Conservation (phyloP, 2,797 vertebrate species). For the Cossypha heuglini region DNA sequence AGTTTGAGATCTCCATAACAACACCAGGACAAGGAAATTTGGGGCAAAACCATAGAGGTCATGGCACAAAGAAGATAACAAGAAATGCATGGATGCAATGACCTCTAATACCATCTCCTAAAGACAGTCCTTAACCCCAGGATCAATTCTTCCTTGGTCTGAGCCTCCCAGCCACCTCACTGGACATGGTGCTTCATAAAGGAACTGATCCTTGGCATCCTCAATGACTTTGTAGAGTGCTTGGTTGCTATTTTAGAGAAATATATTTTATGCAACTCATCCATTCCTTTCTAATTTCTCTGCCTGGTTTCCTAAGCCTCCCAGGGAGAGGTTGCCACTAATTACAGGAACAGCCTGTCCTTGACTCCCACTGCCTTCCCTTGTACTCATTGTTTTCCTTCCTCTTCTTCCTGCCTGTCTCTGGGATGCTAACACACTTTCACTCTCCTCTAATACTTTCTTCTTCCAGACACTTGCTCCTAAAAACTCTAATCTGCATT, state of each 20-base stretch:
- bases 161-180: not conserved
- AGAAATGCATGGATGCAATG: not conserved
- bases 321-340: not conserved
- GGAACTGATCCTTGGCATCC: not conserved
- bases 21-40: not conserved
- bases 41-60: not conserved
- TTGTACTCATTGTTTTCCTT: not conserved
- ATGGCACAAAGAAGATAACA: not conserved
- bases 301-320: not conserved
- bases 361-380: not conserved
- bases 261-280: not conserved
- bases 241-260: not conserved
- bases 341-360: not conserved
- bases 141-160: accelerated
- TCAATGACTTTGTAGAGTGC: not conserved
- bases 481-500: not conserved
- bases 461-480: not conserved
- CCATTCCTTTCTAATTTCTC: not conserved
- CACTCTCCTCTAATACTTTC: not conserved
- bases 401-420: not conserved
- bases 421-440: not conserved
- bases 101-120: not conserved
- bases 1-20: not conserved
- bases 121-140: not conserved
- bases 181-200: not conserved